Conservation (phyloP, 2,888 invertebrate species). For the Bibio marci region DNA sequence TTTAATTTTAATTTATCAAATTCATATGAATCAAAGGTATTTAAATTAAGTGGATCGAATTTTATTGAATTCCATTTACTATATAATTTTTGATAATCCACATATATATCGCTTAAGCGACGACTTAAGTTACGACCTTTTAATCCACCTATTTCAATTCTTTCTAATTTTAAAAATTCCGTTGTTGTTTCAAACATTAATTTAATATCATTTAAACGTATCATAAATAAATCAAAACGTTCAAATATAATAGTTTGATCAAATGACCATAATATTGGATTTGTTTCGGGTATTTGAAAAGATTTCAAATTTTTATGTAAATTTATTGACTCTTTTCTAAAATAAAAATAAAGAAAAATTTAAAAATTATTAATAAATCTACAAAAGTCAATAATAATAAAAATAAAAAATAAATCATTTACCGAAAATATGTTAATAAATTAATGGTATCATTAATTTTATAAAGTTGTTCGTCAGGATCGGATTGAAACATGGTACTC, state of each 20-base stretch:
- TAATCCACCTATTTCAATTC: constrained; percentile 59
- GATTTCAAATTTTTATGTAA: constrained; percentile 32
- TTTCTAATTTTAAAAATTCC: constrained; percentile 76
- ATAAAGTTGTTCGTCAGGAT: constrained; percentile 53
- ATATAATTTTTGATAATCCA: constrained; percentile 13
- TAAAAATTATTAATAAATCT: too few species aligned
- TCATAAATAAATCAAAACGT: constrained; percentile 43
- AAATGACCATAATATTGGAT: constrained; percentile 58
- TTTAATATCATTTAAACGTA: constrained; percentile 45
- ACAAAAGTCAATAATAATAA: too few species aligned
- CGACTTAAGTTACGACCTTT: constrained; percentile 38
- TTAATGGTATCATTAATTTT: constrained; percentile 36
- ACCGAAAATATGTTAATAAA: constrained; percentile 36
- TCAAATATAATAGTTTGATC: constrained; percentile 53
- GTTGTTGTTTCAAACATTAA: constrained; percentile 55
- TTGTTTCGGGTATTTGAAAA: constrained; percentile 36
- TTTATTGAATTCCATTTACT: constrained; percentile 24
- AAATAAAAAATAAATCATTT: constrained; percentile 17
- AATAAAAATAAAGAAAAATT: not conserved
- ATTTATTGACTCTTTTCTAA: constrained; percentile 2
- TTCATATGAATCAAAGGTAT: constrained; percentile 21
- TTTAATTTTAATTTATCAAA: constrained; percentile 34
- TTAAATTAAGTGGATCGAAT: constrained; percentile 17
- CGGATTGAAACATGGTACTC: constrained; percentile 67
- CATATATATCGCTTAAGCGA: constrained; percentile 23